Evolutionary conservation across 2,113 vertebrate species (phyloP).

Genomic region (Scatophagus argus): DNA sequence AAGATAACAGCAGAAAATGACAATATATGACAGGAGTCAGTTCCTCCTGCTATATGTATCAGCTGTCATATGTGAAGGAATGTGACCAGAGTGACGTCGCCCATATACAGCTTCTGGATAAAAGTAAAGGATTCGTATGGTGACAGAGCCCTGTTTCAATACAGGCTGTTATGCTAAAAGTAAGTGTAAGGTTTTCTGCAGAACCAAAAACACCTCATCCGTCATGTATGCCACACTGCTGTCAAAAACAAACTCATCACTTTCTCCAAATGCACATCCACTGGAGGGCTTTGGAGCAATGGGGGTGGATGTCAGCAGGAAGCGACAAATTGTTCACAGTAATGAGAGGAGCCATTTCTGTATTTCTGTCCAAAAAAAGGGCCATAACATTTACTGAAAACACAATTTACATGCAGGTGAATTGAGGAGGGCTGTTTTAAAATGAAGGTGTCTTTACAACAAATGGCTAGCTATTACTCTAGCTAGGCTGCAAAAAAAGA

Average conservation of each 20-base stretch:
- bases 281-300: background rate
- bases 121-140: background rate
- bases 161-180: background rate
- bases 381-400: background rate
- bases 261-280: background rate
- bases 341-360: background rate
- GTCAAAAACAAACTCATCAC: background rate
- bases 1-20: conserved; percentile 1
- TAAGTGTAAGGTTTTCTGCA: background rate
- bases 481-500: background rate
- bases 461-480: background rate
- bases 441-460: no score
- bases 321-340: background rate
- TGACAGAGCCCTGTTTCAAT: background rate
- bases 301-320: background rate
- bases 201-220: background rate
- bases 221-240: conserved; percentile 9
- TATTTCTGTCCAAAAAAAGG: conserved; percentile 1
- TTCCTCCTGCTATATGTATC: background rate
- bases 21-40: conserved; percentile 20
- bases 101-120: background rate
- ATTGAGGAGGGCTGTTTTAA: background rate
- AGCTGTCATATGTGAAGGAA: background rate
- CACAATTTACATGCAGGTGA: background rate
- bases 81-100: background rate